Percentiles rank a stretch among this genome's conserved stretches.
These are phyloP conservation scores for Cebus imitator DNA, from an alignment of 2,113 vertebrate genomes.

Conservation along the genomic window DNA sequence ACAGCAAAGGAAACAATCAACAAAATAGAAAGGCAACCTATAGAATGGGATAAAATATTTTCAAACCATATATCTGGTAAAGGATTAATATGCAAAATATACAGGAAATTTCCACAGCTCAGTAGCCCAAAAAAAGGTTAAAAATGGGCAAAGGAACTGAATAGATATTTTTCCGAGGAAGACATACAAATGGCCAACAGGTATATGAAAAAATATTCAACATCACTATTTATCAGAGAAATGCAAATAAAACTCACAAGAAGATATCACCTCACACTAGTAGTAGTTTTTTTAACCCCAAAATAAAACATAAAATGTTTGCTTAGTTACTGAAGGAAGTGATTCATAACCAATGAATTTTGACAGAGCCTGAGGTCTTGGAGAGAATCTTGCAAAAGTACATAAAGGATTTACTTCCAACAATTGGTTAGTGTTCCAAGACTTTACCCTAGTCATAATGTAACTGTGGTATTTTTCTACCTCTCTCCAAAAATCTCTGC, in stretches of 20 bases:
- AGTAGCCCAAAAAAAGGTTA: neutral
- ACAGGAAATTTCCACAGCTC: neutral
- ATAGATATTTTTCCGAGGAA: neutral
- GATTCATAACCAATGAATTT: conserved; percentile 85
- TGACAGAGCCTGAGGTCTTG: conserved; percentile 83
- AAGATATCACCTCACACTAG: neutral
- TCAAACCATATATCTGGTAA: neutral
- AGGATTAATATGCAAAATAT: neutral
- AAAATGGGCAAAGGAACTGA: neutral
- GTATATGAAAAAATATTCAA: neutral
- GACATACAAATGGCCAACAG: neutral
- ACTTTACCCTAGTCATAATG: conserved; percentile 90
- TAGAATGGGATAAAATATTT: neutral
- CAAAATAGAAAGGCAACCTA: neutral
- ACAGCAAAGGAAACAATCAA: neutral
- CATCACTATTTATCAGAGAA: neutral
- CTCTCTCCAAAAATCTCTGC: neutral
- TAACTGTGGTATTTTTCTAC: conserved; percentile 74
- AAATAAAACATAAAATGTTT: conserved; percentile 90
- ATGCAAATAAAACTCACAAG: neutral
- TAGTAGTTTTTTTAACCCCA: conserved; percentile 89
- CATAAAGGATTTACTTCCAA: conserved; percentile 88
- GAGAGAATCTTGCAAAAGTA: conserved; percentile 90
- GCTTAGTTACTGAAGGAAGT: conserved; percentile 90
- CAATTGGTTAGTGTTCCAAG: conserved; percentile 91